These are phyloP conservation scores for Otolemur crassicaudatus DNA, from an alignment of 2,797 vertebrate species.

Conservation along the genomic window DNA sequence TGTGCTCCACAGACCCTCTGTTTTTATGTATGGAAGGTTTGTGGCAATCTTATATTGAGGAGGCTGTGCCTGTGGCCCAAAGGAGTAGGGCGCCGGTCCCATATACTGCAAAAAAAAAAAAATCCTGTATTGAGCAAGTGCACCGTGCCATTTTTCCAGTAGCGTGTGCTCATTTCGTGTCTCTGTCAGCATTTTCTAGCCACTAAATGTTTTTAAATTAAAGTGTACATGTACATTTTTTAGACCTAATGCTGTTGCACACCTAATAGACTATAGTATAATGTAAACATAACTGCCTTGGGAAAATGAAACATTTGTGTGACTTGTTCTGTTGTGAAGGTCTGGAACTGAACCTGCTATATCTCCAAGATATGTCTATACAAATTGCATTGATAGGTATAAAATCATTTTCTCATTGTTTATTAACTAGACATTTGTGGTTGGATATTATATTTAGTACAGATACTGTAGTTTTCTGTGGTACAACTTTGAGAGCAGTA, in stretches of 20 bases:
- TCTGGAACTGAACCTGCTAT: neutral
- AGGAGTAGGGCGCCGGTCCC: too few species aligned
- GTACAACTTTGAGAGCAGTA: neutral
- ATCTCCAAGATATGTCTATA: neutral
- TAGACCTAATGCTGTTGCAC: neutral
- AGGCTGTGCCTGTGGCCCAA: too few species aligned
- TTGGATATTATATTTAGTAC: neutral
- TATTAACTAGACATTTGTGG: slow-evolving; percentile 2
- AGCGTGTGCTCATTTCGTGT: neutral
- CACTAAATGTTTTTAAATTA: neutral
- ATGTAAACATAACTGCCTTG: neutral
- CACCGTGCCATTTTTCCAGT: neutral
- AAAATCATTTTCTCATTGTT: slow-evolving; percentile 26
- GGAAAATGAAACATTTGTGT: neutral
- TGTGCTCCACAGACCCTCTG: neutral
- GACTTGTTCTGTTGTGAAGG: neutral
- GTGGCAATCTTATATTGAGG: neutral
- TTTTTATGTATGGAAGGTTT: neutral
- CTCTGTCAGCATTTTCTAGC: neutral
- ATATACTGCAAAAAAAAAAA: too few species aligned
- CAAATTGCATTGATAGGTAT: neutral
- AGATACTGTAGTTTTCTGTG: slow-evolving; percentile 21
- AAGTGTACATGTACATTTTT: neutral
- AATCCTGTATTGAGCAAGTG: neutral
- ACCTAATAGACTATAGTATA: neutral